Conservation (phyloP, 2,888 invertebrate genomes). For the Loripinus fragilis region DNA sequence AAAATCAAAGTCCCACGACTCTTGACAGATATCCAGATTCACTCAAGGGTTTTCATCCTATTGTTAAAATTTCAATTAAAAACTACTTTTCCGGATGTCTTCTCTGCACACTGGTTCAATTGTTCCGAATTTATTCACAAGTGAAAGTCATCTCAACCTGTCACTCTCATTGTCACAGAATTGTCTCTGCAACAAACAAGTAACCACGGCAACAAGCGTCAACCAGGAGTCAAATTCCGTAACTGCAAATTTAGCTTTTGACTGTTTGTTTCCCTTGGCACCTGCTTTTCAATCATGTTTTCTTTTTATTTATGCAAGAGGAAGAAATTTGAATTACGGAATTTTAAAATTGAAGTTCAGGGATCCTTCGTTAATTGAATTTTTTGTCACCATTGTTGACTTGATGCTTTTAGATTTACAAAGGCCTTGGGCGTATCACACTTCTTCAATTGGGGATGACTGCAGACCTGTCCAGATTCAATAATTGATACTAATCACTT, state of each 20-base stretch:
- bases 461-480: background rate
- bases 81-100: conserved; percentile 43
- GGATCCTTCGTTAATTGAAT: conserved; percentile 2
- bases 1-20: too few relatives aligned
- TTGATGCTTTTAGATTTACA: conserved; percentile 22
- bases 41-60: background rate
- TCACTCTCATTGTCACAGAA: conserved; percentile 11
- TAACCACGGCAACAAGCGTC: conserved; percentile 46
- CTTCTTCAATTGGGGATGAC: background rate
- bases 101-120: background rate
- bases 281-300: conserved; percentile 19
- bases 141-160: conserved; percentile 26
- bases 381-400: conserved; percentile 20
- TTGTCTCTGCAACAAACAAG: conserved; percentile 25
- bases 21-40: too few relatives aligned
- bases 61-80: conserved; percentile 43
- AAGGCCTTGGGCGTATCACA: conserved; percentile 10
- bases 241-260: conserved; percentile 27
- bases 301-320: conserved; percentile 37
- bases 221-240: conserved; percentile 44
- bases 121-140: background rate
- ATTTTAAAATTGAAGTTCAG: conserved; percentile 3
- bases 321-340: conserved; percentile 10
- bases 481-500: conserved; percentile 19
- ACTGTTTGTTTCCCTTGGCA: conserved; percentile 34